phyloP scores from a whole-genome alignment of 1,140 invertebrate genomes.

The Pogonognathellus flavescens region DNA sequence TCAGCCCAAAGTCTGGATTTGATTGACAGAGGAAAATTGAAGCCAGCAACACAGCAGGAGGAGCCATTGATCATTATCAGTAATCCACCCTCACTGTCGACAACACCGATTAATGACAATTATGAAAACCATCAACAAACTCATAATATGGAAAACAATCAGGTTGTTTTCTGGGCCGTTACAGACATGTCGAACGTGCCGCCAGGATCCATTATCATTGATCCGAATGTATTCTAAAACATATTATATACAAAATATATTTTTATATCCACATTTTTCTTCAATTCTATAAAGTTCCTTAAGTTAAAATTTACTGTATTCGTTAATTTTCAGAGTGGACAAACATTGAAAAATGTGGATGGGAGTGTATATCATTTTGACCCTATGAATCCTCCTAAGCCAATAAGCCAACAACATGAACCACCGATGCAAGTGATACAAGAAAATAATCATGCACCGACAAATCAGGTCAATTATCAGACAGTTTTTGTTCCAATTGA shows the following conservation, averaged over 20 bases:
- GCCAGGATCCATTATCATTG: slow-evolving; percentile 86
- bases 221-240: slow-evolving; percentile 82
- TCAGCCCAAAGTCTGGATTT: slow-evolving; percentile 67
- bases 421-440: slow-evolving; percentile 34
- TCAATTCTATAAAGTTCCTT: too few species aligned
- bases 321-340: slow-evolving; percentile 73
- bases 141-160: slow-evolving; percentile 21
- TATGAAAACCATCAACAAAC: slow-evolving; percentile 54
- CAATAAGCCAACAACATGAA: slow-evolving; percentile 23
- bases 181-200: slow-evolving; percentile 86
- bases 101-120: slow-evolving; percentile 34
- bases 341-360: slow-evolving; percentile 78
- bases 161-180: slow-evolving; percentile 83
- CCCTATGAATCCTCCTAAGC: slow-evolving; percentile 76
- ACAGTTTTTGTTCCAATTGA: slow-evolving; percentile 45
- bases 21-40: slow-evolving; percentile 28
- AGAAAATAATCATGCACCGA: slow-evolving; percentile 38
- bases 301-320: neutral
- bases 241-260: too few species aligned
- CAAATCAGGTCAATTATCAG: slow-evolving; percentile 43
- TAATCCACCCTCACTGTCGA: slow-evolving; percentile 28
- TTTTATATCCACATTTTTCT: too few species aligned
- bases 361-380: slow-evolving; percentile 82
- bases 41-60: slow-evolving; percentile 21
- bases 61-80: slow-evolving; percentile 37